Evolutionary conservation across 2,797 vertebrate genomes (phyloP), one percentile per base, ranked within the genome.

Genomic region (Coregonus ussuriensis): DNA sequence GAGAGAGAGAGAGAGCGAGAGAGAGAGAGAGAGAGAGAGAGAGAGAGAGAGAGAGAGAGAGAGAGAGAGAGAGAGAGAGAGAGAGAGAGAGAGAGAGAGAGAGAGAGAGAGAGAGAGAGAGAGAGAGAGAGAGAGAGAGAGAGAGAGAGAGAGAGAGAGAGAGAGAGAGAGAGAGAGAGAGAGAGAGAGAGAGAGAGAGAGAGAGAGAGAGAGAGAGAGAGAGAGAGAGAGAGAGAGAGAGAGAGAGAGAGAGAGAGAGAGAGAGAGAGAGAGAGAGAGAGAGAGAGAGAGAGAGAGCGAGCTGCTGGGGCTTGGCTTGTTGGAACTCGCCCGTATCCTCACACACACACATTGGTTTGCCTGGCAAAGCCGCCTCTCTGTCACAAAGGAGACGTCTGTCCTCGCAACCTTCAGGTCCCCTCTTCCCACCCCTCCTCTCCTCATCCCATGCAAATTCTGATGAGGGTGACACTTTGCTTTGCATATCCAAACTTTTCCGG

Each of bases 401-500:
- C 74, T 51, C 77, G 3, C 53, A 76, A 41, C 37, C 37, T 41
- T 41, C 7, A 41, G 6, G 37, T 9, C 37, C 37, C 35, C 35
- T 4, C 35, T 35, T 67, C 74, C 37, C 13, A 29, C n/a, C 73
- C 33, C 62, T 75, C 21, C 7, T 67, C n/a, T 18, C 79, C 53
- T 31, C 78, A 54, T 74, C 37, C 6, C 37, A 81, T 88, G 87
- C 74, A 82, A 85, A 86, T 83, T 18, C 11, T 70, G 68, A 59
- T 65, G 54, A 59, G 14, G 29, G 21, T 6, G 2, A 13, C 13
- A 76, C 67, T 9, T 31, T 74, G 63, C 41, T 86, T 86, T 87
- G 85, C 82, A 83, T 84, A 77, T 76, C 25, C 47, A 56, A 73
- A 82, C 29, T 62, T 90, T 87, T 85, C 62, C 62, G 62, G 70